A percentile compares a stretch with the other conserved stretches of the same genome.
phyloP scores from a whole-genome alignment of 2,797 vertebrate species.

The Sebastes vulpes region DNA sequence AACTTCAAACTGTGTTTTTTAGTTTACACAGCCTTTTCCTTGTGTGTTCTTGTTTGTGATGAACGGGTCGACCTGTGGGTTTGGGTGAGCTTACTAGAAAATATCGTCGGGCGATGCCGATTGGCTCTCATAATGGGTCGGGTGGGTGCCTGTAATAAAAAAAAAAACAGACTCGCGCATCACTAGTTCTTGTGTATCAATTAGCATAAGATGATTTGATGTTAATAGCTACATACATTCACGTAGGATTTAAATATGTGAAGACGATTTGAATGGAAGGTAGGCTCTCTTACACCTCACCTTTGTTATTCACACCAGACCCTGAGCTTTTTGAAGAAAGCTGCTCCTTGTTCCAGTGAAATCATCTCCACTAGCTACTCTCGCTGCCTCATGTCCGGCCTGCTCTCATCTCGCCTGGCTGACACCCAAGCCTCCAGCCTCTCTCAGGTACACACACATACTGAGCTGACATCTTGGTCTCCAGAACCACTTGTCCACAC shows the following conservation, averaged over 20 bases:
- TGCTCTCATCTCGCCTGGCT: slow-evolving; percentile 90
- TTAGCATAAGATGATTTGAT: neutral
- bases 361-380: slow-evolving; percentile 91
- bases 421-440: slow-evolving; percentile 89
- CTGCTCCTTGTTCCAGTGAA: slow-evolving; percentile 90
- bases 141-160: neutral
- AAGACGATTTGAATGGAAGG: neutral
- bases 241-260: neutral
- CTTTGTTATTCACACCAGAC: slow-evolving; percentile 83
- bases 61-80: neutral
- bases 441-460: slow-evolving; percentile 62
- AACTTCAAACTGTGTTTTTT: neutral
- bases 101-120: neutral
- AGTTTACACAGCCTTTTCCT: neutral
- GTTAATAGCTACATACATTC: neutral
- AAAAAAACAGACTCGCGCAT: neutral
- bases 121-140: too few relatives aligned
- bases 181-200: neutral
- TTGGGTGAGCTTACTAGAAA: neutral
- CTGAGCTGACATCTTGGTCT: neutral
- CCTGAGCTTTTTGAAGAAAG: slow-evolving; percentile 93
- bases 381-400: slow-evolving; percentile 94
- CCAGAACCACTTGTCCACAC: neutral
- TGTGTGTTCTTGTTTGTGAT: neutral
- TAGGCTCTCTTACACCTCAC: neutral